Evolutionary conservation across 2,888 invertebrate species (phyloP).

Genomic region (Yponomeuta plumbellus): DNA sequence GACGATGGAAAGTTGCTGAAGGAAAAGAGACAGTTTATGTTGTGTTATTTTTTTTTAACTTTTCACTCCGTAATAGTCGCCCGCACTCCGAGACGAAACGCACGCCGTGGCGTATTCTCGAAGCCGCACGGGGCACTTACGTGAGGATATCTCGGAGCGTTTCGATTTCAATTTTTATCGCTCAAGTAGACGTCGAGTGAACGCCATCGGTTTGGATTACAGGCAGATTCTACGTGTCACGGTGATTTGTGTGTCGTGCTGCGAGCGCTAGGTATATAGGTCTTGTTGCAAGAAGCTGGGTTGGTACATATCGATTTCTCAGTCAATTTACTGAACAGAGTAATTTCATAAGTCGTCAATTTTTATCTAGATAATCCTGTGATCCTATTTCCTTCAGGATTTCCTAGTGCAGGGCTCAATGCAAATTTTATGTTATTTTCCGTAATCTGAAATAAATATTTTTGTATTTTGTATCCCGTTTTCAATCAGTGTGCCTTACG

Average conservation of each 20-base stretch:
- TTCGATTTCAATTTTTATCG: slow-evolving; percentile 2
- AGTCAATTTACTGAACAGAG: too few species aligned
- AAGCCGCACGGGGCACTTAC: neutral
- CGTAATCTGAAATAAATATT: too few species aligned
- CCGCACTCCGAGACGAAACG: neutral
- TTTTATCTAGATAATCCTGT: too few species aligned
- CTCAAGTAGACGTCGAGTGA: neutral
- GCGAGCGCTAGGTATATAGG: neutral
- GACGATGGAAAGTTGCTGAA: too few species aligned
- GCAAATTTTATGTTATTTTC: too few species aligned
- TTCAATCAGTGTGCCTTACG: too few species aligned
- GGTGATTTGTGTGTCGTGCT: neutral
- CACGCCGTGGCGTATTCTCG: neutral
- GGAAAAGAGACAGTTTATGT: too few species aligned
- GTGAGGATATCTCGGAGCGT: neutral
- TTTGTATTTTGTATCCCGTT: too few species aligned
- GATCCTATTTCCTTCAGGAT: too few species aligned
- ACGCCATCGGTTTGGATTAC: neutral
- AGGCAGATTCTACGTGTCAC: neutral
- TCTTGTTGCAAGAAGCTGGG: neutral
- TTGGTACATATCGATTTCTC: neutral
- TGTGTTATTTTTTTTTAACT: too few species aligned
- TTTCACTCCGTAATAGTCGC: neutral
- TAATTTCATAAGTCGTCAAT: too few species aligned
- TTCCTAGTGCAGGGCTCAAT: too few species aligned